Percentiles rank a stretch among this genome's conserved stretches.
Conservation (phyloP, 1,140 invertebrate genomes). For the Nasonia giraulti region DNA sequence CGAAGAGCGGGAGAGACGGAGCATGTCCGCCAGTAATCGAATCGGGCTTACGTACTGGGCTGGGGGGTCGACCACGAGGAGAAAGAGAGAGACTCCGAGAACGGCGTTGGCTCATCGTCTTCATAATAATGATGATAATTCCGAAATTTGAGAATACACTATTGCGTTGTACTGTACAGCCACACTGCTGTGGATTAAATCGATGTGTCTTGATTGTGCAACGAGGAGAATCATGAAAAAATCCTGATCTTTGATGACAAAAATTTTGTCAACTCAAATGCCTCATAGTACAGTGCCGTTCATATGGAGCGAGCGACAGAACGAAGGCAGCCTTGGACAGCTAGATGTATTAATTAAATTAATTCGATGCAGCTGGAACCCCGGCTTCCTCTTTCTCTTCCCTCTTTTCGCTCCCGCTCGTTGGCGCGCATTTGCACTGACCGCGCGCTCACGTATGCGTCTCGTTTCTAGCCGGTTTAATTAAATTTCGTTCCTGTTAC, state of each 20-base stretch:
- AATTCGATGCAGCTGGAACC: conserved; percentile 68
- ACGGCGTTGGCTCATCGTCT: conserved; percentile 9
- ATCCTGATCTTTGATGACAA: too few species aligned
- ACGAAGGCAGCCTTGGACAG: conserved; percentile 57
- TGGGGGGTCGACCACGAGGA: conserved; percentile 23
- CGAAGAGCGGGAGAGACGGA: conserved; percentile 23
- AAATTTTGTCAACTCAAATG: not conserved
- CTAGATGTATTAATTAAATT: conserved; percentile 71
- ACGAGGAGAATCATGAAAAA: too few species aligned
- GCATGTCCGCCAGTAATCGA: conserved; percentile 46
- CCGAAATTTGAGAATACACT: conserved; percentile 50
- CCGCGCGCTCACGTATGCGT: conserved; percentile 49
- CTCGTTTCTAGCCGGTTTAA: conserved; percentile 63
- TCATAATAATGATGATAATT: conserved; percentile 29
- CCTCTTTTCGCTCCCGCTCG: conserved; percentile 46
- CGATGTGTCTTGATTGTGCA: conserved; percentile 25
- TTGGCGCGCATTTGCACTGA: conserved; percentile 63
- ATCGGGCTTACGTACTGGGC: conserved; percentile 41
- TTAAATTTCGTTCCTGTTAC: conserved; percentile 67
- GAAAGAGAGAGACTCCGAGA: conserved; percentile 39
- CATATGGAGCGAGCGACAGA: too few species aligned
- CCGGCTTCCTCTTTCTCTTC: conserved; percentile 48
- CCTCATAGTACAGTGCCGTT: too few species aligned
- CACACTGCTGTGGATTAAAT: not conserved
- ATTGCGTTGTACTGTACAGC: not conserved